Evolutionary conservation across 1,140 invertebrate genomes (phyloP), one percentile per base, ranked within the genome.

Genomic region (Drosophila nikananu): DNA sequence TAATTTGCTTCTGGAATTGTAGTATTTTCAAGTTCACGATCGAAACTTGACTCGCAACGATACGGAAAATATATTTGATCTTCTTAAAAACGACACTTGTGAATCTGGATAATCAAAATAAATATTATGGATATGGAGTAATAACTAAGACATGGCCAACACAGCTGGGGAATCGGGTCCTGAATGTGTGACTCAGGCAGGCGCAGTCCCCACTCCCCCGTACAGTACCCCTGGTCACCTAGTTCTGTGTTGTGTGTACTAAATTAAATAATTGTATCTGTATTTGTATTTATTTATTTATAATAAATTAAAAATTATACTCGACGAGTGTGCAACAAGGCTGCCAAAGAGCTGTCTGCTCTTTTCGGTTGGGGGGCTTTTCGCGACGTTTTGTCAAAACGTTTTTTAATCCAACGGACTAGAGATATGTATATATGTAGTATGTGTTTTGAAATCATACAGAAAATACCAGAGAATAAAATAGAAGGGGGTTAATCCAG

Each of bases 261-360:
- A 70, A 82, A 83, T 67, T 59, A 59, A 84, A 86, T 81, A 73
- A 60, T 73, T 46, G 44, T 72, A 73, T 73, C 68, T 81, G 67
- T 84, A 84, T 81, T 68, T 86, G 82, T 84, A 87, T 87, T 89
- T 86, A 82, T 83, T 83, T 83, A 89, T 89, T 80, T 83, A 87
- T 89, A 87, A 87, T 87, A 86, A 83, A 83, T 89, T 83, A 77
- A 80, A 86, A 86, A 75, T 66, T 70, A 81, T 77, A 86, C 74
- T 54, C 57, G 49, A 49, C 51, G 75, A 76, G 54, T 54, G 15
- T 57, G 37, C 63, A 55, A 71, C 46, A 25, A 51, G 55, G 19
- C 25, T 73, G 71, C 39, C 68, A 57, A 72, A 30, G 19, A 60
- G 27, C 27, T 73, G 30, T 67, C 37, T 57, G 37, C 58, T 41